Conservation (phyloP, 1,140 invertebrate species). For the Coenobita brevimanus region DNA sequence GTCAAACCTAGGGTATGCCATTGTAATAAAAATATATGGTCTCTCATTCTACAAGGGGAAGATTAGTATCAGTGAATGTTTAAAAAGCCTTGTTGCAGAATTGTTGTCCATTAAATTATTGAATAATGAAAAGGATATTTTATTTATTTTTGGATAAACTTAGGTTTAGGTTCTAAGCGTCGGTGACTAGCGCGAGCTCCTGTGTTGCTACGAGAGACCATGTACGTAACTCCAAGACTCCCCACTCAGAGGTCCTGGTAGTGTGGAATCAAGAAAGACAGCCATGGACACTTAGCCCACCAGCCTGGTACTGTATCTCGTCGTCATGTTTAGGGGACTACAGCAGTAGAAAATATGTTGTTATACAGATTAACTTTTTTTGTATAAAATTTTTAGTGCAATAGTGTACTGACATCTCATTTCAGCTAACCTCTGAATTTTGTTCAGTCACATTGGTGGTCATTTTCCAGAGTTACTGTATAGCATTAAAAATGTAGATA, state of each 20-base stretch:
- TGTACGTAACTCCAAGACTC: conserved; percentile 48
- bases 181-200: conserved; percentile 2
- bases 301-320: conserved; percentile 2
- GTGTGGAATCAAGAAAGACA: conserved; percentile 38
- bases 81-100: conserved; percentile 33
- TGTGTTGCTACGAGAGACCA: conserved; percentile 57
- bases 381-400: too few relatives aligned
- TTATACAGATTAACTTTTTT: too few relatives aligned
- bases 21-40: conserved; percentile 50
- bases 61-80: conserved; percentile 11
- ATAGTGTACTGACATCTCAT: too few relatives aligned
- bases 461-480: too few relatives aligned
- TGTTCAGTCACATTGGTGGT: too few relatives aligned
- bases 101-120: conserved; percentile 39
- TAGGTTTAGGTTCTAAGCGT: conserved; percentile 19
- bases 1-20: conserved; percentile 54
- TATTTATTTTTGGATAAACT: conserved; percentile 10
- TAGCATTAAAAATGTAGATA: too few relatives aligned
- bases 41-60: conserved; percentile 54
- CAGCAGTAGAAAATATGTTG: neutral
- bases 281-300: conserved; percentile 39
- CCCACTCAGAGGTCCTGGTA: conserved; percentile 44
- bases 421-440: too few relatives aligned
- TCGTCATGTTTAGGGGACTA: neutral
- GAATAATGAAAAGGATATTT: neutral